Conservation (phyloP, 2,888 invertebrate species). For the Thera britannica region DNA sequence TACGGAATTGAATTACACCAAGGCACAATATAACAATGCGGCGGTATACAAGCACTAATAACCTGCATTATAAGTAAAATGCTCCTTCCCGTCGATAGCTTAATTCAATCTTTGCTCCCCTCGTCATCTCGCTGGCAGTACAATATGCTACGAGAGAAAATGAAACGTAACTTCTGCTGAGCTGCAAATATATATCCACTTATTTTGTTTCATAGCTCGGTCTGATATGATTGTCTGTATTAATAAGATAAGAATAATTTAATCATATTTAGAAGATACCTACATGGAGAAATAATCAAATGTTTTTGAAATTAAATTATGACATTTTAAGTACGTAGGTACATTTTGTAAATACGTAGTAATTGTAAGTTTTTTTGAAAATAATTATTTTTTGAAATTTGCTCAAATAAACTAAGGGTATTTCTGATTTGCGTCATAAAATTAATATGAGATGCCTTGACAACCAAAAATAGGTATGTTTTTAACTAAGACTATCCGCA, state of each 20-base stretch:
- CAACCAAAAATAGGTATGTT: no score
- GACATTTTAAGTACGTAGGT: no score
- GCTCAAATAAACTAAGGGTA: not conserved
- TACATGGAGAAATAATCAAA: not conserved
- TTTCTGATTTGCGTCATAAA: no score
- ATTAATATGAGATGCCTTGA: no score
- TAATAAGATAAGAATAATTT: conserved; percentile 29
- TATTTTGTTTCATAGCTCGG: conserved; percentile 38
- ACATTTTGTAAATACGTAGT: no score
- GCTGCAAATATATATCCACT: conserved; percentile 40
- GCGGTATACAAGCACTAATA: not conserved
- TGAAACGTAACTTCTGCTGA: conserved; percentile 61
- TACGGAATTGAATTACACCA: no score
- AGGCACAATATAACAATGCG: no score
- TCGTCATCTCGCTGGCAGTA: conserved; percentile 60
- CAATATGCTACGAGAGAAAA: conserved; percentile 69
- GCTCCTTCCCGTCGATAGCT: conserved; percentile 69
- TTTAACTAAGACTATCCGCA: no score
- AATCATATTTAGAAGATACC: conserved; percentile 14
- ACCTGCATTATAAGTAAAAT: conserved; percentile 38
- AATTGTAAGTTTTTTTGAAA: no score
- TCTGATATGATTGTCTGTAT: conserved; percentile 27
- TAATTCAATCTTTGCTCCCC: conserved; percentile 80
- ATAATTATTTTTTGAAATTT: not conserved
- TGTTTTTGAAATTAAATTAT: no score